Base-by-base conservation (phyloP, 2,888 invertebrate genomes). In the Buathra laborator region DNA sequence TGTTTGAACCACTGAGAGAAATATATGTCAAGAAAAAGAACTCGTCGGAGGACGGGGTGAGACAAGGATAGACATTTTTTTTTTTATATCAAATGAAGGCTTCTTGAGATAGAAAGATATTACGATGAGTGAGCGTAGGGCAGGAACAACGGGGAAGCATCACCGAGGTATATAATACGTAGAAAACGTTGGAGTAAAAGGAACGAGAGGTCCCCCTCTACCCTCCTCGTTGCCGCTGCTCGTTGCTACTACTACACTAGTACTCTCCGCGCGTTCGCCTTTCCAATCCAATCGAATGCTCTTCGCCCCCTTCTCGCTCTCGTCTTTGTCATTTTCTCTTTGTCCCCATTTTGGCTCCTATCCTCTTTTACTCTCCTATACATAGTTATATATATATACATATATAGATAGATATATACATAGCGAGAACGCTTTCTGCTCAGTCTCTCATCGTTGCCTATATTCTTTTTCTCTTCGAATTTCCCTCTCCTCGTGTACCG, bases 261-360 rank as follows among this genome's bases (percentile, higher is more conserved):
- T 83, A 76, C 89, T 89, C 90, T 90, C 88, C 88, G 87, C 86
- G 79, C 83, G 82, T 77, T 83, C 89, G 91, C 92, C 92, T 93
- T 92, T 93, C 91, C 92, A 93, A 93, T 93, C 92, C 90, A 90
- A 92, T 91, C 90, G 89, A 88, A 90, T 89, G 88, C 83, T 83
- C 83, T 85, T 82, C 80, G 71, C 77, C 80, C 85, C 80, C 85
- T 84, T 89, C 90, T 88, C 88, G 88, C 90, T 53, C 74, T 59
- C 59, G 76, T 81, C 89, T 91, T 90, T 92, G 90, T 92, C 91
- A 89, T 90, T 91, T 91, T 92, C 90, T 91, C 91, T 92, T 92
- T 91, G 91, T 92, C 91, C 92, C 86, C 92, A 87, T 92, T 92
- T 91, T 87, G 88, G 86, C 77, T 78, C 74, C 77, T 81, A 64